These are phyloP conservation scores for Ariopsis seemanni DNA, from an alignment of 2,113 vertebrate species.

Conservation along the genomic window DNA sequence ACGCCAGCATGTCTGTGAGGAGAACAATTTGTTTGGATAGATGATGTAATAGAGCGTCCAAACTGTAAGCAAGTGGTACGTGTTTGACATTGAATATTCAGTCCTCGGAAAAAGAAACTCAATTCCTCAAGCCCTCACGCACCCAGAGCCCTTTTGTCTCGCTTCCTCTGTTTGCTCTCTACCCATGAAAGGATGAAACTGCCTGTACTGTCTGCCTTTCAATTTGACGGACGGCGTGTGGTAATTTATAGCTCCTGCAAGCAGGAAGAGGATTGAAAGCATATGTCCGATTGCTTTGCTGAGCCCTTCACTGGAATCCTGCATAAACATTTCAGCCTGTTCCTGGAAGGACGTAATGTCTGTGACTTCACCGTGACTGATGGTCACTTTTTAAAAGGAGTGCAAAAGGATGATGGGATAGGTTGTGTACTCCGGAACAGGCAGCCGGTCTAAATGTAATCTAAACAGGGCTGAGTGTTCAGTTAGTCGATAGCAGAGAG, in stretches of 20 bases:
- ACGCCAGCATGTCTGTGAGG: neutral
- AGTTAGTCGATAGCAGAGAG: neutral
- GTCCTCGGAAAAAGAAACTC: neutral
- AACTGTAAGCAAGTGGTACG: neutral
- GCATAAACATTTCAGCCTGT: slow-evolving; percentile 31
- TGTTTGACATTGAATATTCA: neutral
- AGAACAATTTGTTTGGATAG: neutral
- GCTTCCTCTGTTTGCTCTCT: neutral
- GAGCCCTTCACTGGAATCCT: slow-evolving; percentile 10
- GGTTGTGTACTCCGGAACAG: neutral
- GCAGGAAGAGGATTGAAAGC: slow-evolving; percentile 37
- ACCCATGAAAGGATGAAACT: slow-evolving; percentile 3
- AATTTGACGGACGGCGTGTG: slow-evolving; percentile 12
- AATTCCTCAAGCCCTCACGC: neutral
- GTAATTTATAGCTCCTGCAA: slow-evolving; percentile 14
- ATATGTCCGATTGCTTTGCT: slow-evolving; percentile 8
- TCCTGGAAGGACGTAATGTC: neutral
- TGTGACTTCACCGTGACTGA: neutral
- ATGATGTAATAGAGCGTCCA: neutral
- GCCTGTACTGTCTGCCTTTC: neutral
- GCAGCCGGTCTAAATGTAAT: neutral
- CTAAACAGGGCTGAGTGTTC: neutral
- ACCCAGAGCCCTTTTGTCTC: neutral
- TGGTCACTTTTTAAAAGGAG: neutral
- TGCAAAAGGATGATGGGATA: neutral